Base-by-base conservation (phyloP, 2,888 invertebrate genomes). In the Epinotia nisella region DNA sequence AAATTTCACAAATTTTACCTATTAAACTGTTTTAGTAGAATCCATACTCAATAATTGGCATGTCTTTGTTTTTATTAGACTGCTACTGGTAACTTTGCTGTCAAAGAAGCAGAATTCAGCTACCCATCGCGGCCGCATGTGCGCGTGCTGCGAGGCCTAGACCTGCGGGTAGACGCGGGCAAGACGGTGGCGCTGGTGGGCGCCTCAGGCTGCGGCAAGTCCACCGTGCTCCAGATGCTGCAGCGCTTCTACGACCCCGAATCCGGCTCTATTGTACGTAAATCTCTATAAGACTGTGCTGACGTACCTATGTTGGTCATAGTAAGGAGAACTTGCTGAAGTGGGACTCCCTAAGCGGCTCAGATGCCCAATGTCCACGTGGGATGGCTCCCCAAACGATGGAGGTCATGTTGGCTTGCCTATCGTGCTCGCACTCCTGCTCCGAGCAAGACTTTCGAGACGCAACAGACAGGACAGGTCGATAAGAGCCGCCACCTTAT, bases 181-280 rank as follows among this genome's bases (percentile, higher is more conserved):
- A 95, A 96, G 80, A 97, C 96, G 35, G 95, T 97, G 0, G 97
- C 96, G 0, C 87, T 97, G 13, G 96, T 96, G 5, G 96, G 95
- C 0, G 95, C 96, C 1, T 96, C 95, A 13, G 97, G 97, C 1
- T 97, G 97, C 78, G 97, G 97, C 7, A 97, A 97, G 84, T 97
- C 97, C 0, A 97, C 97, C 0, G 95, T 96, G 67, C 94, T 97
- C 56, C 97, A 97, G 81, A 89, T 98, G 3, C 87, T 98, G 74
- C 95, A 97, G 82, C 91, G 98, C 61, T 96, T 97, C 83, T 98
- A 98, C 85, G 97, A 97, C 83, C 96, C 97, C 75, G 94, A 94
- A 58, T 94, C 92, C 1, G 96, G 96, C 9, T 93, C 84, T 39
- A 94, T 94, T 78, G 92, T 82, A 85, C 84, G 92, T 61, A 45